Evolutionary conservation across 2,113 vertebrate species (phyloP).

Genomic region (Sisor rabdophorus): DNA sequence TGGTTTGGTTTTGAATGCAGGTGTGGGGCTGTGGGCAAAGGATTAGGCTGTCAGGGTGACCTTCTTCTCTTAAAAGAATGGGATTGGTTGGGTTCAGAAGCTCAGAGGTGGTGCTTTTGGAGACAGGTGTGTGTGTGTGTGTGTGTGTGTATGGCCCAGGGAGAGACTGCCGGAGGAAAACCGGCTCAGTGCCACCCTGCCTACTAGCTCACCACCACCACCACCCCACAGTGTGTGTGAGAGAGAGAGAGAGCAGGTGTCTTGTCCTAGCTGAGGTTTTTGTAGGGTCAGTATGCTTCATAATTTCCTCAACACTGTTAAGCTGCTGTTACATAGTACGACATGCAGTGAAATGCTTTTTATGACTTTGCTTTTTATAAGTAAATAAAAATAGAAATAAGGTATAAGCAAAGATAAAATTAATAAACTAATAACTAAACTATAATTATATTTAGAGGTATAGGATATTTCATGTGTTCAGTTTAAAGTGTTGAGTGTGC

Average conservation of each 20-base stretch:
- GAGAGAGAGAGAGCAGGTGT: slow-evolving; percentile 23
- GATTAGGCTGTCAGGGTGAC: slow-evolving; percentile 33
- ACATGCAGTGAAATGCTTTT: no score
- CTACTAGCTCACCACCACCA: slow-evolving; percentile 32
- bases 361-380: no score
- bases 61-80: slow-evolving; percentile 31
- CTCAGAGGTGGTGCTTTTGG: slow-evolving; percentile 24
- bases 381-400: no score
- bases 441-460: no score
- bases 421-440: no score
- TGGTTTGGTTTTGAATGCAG: background rate
- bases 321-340: no score
- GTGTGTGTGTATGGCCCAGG: slow-evolving; percentile 8
- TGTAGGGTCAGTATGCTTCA: slow-evolving; percentile 39
- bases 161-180: slow-evolving; percentile 40
- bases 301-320: slow-evolving; percentile 24
- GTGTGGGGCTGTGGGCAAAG: slow-evolving; percentile 23
- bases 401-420: no score
- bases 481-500: background rate
- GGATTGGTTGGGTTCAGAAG: slow-evolving; percentile 26
- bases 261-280: slow-evolving; percentile 39
- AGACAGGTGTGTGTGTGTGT: slow-evolving; percentile 34
- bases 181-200: slow-evolving; percentile 43
- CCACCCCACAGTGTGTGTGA: slow-evolving; percentile 5
- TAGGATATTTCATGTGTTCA: no score